A percentile compares a stretch with the other conserved stretches of the same genome.
phyloP scores from a whole-genome alignment of 2,113 vertebrate genomes.

The Heliornis fulica region DNA sequence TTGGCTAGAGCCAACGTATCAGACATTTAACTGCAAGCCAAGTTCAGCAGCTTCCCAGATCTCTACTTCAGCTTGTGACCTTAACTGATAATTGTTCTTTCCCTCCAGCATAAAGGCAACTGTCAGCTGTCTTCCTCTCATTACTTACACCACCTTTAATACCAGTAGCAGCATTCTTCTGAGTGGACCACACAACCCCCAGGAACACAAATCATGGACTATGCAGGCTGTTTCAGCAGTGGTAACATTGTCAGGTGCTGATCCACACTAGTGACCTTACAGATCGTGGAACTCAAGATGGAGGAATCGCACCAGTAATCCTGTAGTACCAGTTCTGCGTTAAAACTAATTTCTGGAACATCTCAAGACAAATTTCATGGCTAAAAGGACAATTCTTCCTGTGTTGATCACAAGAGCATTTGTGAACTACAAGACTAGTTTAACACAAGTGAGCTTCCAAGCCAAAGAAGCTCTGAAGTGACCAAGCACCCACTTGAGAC shows the following conservation, averaged over 20 bases:
- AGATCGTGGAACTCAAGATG: accelerated
- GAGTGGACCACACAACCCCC: neutral
- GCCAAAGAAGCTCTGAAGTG: neutral
- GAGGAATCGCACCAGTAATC: neutral
- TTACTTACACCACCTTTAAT: neutral
- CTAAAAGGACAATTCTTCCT: neutral
- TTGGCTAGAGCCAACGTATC: neutral
- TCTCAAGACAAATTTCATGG: neutral
- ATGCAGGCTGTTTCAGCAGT: neutral
- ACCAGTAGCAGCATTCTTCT: neutral
- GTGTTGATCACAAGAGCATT: neutral
- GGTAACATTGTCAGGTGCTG: neutral
- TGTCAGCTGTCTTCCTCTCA: neutral
- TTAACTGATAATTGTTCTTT: neutral
- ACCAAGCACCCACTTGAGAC: neutral
- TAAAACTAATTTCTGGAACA: neutral
- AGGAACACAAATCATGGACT: neutral
- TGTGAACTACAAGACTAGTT: neutral
- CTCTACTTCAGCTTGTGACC: neutral
- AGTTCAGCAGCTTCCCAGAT: neutral
- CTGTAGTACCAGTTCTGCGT: neutral
- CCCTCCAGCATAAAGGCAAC: neutral
- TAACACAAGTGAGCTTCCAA: neutral
- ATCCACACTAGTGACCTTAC: neutral
- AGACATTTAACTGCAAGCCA: neutral